Evolutionary conservation across 2,113 vertebrate genomes (phyloP), one percentile per base, ranked within the genome.

Genomic region (Peromyscus leucopus): DNA sequence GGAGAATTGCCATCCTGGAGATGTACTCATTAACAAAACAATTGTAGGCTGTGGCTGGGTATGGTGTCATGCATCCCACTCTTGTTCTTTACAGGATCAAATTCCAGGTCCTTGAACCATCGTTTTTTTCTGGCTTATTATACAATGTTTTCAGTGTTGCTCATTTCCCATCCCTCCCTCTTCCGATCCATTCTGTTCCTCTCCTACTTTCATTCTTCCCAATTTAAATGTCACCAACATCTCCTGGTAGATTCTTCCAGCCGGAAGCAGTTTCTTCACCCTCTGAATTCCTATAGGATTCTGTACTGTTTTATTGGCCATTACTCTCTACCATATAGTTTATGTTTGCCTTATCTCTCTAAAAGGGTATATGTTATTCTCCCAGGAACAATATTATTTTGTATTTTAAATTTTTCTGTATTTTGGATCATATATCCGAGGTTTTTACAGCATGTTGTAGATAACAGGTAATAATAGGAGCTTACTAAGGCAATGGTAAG

Each of bases 221-320:
- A 17, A 21, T 90, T 94, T 80, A 80, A 87, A 39, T 39, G n/a
- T 55, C 39, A 15, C 9, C 22, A 59, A 19, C 57, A 75, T 48
- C 67, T 97, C n/a, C 61, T 31, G n/a, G 59, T 82, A 26, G 51
- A 75, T 89, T 93, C 12, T 94, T 83, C 57, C 87, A 72, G 55
- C 1, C 7, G 59, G 42, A 33, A 13, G 36, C 15, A 31, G 0
- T 95, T 24, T 19, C 94, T 91, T 82, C 13, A 28, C 22, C 33
- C 46, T 89, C 26, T 96, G 72, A 63, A n/a, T n/a, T 76, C 9
- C 9, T 33, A 0, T 59, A 59, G 10, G 67, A 24, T 16, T 85
- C 91, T 90, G 11, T 83, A 26, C 36, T 85, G 5, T 79, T 79
- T 86, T 67, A 84, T 84, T 13, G 51, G 28, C 26, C 31, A 65